Conservation (phyloP, 2,888 invertebrate species). For the Aradus depressus region DNA sequence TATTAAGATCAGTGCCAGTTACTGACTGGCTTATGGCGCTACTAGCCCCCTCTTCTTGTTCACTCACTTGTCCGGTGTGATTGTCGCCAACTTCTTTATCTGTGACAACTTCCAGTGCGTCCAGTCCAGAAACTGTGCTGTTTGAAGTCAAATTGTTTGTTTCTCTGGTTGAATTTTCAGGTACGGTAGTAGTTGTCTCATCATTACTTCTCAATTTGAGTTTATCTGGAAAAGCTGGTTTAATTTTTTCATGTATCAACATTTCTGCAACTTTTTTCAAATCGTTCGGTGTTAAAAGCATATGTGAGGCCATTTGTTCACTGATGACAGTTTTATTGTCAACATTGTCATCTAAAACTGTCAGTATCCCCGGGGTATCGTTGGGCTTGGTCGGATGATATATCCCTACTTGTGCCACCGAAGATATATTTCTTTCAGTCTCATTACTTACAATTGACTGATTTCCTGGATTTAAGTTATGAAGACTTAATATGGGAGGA, state of each 20-base stretch:
- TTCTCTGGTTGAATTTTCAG: slow-evolving; percentile 2
- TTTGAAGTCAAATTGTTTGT: no score
- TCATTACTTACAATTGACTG: slow-evolving; percentile 8
- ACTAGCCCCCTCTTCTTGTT: slow-evolving; percentile 17
- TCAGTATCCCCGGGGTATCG: slow-evolving; percentile 17
- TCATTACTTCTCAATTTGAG: not conserved
- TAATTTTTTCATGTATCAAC: slow-evolving; percentile 28
- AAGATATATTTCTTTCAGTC: slow-evolving; percentile 8
- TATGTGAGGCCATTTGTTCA: slow-evolving; percentile 18
- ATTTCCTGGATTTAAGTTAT: slow-evolving; percentile 16
- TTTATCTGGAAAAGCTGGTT: slow-evolving; percentile 11
- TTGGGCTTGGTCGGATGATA: slow-evolving; percentile 21
- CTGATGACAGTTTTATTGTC: not conserved
- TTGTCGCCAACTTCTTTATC: no score
- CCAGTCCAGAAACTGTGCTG: not conserved
- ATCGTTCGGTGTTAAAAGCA: slow-evolving; percentile 27
- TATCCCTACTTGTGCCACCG: slow-evolving; percentile 19
- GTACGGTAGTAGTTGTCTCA: not conserved
- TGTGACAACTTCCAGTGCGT: no score
- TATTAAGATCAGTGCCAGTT: no score
- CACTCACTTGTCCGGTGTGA: slow-evolving; percentile 11
- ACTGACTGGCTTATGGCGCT: no score
- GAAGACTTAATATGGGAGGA: slow-evolving; percentile 20
- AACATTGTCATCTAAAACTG: slow-evolving; percentile 14
- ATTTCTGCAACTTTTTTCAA: slow-evolving; percentile 28